phyloP scores from a whole-genome alignment of 2,113 vertebrate genomes.

The Ptyas mucosa region DNA sequence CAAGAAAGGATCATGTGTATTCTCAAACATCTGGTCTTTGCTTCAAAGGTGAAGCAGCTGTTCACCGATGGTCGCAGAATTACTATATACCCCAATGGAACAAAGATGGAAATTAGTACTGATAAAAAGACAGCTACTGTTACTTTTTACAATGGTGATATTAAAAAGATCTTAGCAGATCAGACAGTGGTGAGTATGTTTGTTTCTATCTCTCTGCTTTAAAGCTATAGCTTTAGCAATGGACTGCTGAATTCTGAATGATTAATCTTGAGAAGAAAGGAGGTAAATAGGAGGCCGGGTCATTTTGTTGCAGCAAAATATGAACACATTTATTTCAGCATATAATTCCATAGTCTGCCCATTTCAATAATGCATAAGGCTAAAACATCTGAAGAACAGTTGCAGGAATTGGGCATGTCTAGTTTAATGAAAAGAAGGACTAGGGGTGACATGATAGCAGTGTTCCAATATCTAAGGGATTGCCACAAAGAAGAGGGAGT shows the following conservation, averaged over 20 bases:
- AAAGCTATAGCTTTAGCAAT: background rate
- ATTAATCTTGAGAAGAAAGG: background rate
- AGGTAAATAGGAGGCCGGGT: background rate
- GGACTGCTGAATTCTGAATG: background rate
- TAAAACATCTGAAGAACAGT: background rate
- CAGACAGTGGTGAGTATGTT: conserved; percentile 62
- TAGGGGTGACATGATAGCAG: background rate
- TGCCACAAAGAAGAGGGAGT: background rate
- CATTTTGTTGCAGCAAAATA: background rate
- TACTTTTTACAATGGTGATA: conserved; percentile 69
- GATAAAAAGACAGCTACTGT: conserved; percentile 57
- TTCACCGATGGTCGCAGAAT: conserved; percentile 44
- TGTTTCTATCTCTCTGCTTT: background rate
- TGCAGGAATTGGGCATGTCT: background rate
- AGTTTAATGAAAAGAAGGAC: background rate
- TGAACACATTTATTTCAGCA: background rate
- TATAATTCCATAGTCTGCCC: background rate
- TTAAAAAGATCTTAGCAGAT: conserved; percentile 68
- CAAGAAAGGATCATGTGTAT: background rate
- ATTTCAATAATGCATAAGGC: background rate
- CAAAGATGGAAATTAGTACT: conserved; percentile 63
- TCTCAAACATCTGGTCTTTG: background rate
- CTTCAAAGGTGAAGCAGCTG: conserved; percentile 58
- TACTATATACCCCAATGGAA: conserved; percentile 54
- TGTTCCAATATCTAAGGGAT: background rate